These are phyloP conservation scores for Danio jaintianensis DNA, from an alignment of 2,797 vertebrate genomes.

Conservation along the genomic window DNA sequence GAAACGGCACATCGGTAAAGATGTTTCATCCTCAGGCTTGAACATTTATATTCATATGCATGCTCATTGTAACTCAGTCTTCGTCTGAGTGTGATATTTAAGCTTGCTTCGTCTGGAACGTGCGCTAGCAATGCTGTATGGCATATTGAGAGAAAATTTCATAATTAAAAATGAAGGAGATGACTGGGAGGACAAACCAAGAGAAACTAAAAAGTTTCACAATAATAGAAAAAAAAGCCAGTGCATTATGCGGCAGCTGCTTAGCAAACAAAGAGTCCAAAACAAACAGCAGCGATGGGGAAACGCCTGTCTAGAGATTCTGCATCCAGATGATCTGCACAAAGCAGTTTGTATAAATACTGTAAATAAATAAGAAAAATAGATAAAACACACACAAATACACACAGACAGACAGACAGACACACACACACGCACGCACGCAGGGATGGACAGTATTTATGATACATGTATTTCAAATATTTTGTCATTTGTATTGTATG, in stretches of 20 bases:
- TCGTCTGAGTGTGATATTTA: not conserved
- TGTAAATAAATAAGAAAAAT: too few species aligned
- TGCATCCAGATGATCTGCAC: not conserved
- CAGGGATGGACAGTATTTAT: too few species aligned
- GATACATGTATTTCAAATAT: too few species aligned
- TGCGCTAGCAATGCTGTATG: constrained; percentile 65
- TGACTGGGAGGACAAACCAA: constrained; percentile 49
- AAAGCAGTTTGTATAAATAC: not conserved
- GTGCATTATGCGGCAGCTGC: constrained; percentile 76
- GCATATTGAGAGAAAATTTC: constrained; percentile 67
- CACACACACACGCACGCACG: too few species aligned
- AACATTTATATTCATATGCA: constrained; percentile 38
- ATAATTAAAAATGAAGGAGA: constrained; percentile 61
- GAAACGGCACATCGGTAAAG: constrained; percentile 29
- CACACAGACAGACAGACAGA: too few species aligned
- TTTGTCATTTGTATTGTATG: too few species aligned
- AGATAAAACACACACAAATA: too few species aligned
- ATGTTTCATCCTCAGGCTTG: constrained; percentile 6
- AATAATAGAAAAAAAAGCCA: constrained; percentile 62
- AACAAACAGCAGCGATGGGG: not conserved
- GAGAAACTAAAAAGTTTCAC: constrained; percentile 52
- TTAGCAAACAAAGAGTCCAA: constrained; percentile 19
- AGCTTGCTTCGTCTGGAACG: not conserved
- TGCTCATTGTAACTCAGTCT: constrained; percentile 5
- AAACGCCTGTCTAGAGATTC: constrained; percentile 10